These are phyloP conservation scores for Glyphotaelius pellucidus DNA, from an alignment of 2,888 invertebrate species.

Conservation along the genomic window DNA sequence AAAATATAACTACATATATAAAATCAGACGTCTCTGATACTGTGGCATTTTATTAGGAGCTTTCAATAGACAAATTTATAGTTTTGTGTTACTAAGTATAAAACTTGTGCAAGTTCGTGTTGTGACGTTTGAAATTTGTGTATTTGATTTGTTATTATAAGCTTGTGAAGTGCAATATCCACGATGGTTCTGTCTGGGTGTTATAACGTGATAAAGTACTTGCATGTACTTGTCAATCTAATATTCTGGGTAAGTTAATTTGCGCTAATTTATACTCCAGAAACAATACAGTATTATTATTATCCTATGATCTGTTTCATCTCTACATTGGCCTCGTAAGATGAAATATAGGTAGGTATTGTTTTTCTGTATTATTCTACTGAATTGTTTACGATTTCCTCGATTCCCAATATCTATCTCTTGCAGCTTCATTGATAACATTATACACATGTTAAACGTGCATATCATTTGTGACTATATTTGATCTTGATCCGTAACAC, in stretches of 20 bases:
- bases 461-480: not conserved
- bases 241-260: conserved; percentile 84
- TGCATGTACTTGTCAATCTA: conserved; percentile 84
- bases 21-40: not conserved
- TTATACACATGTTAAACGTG: not conserved
- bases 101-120: conserved; percentile 56
- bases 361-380: not conserved
- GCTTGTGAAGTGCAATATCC: conserved; percentile 42
- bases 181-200: conserved; percentile 84
- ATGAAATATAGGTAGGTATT: not conserved
- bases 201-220: conserved; percentile 84
- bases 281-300: not conserved
- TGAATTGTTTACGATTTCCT: not conserved
- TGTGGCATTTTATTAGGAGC: conserved; percentile 16
- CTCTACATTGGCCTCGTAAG: not conserved
- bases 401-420: not conserved
- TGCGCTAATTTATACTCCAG: not conserved
- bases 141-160: conserved; percentile 39
- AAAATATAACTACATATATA: conserved; percentile 6
- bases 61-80: not conserved
- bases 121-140: conserved; percentile 59
- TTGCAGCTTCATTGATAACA: not conserved
- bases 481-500: not conserved
- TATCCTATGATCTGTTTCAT: not conserved
- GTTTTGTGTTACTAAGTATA: conserved; percentile 9